phyloP scores from a whole-genome alignment of 2,888 invertebrate species.

The Gisinianus flammeolus region DNA sequence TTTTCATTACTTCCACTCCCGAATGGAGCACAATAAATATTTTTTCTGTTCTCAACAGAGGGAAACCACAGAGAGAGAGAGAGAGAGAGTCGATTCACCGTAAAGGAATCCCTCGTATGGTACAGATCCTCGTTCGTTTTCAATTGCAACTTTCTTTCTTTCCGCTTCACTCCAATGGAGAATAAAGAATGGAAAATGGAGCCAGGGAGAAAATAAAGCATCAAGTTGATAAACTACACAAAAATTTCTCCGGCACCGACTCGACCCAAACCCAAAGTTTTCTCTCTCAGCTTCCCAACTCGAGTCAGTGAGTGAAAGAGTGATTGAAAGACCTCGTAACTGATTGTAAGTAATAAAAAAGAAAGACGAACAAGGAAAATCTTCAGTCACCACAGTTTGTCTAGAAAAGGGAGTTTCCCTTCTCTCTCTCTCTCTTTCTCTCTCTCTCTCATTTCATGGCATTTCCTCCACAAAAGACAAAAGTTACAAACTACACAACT shows the following conservation, averaged over 20 bases:
- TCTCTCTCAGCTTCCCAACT: background rate
- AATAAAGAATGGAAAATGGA: too few species aligned
- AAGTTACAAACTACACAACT: too few species aligned
- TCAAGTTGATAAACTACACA: conserved; percentile 11
- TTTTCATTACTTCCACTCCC: conserved; percentile 25
- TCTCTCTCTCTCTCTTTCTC: background rate
- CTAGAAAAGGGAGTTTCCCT: too few species aligned
- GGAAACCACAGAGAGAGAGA: too few species aligned
- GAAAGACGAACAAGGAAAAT: background rate
- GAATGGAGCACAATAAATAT: conserved; percentile 9
- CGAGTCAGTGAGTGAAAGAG: background rate
- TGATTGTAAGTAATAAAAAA: conserved; percentile 11
- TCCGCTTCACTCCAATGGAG: background rate
- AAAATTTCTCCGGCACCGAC: background rate
- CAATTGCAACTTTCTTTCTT: too few species aligned
- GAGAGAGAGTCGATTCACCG: too few species aligned
- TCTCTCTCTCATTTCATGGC: too few species aligned
- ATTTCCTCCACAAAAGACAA: too few species aligned
- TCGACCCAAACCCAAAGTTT: background rate
- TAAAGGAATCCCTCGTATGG: too few species aligned
- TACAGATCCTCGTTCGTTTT: background rate
- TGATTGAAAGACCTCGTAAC: background rate
- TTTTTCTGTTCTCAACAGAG: too few species aligned
- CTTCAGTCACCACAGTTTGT: background rate
- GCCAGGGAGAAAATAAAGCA: too few species aligned